These are phyloP conservation scores for Halcyon leucocephala DNA, from an alignment of 2,797 vertebrate genomes.

Conservation along the genomic window DNA sequence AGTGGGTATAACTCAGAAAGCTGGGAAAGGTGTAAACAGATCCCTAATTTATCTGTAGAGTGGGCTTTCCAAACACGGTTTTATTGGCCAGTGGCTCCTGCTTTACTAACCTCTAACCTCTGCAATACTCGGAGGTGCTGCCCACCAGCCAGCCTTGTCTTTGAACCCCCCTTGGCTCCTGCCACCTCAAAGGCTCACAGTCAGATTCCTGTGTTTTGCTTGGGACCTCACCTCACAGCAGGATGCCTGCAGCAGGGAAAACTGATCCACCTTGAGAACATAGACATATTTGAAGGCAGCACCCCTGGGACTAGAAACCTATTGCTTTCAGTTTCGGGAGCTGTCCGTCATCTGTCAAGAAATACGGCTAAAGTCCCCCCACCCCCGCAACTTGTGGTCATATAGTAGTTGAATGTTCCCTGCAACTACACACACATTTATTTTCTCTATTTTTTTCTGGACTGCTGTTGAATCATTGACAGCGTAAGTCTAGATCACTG, in stretches of 20 bases:
- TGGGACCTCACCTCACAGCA: constrained; percentile 79
- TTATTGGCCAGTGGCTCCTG: constrained; percentile 85
- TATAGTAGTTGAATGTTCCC: not conserved
- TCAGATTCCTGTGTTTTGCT: constrained; percentile 78
- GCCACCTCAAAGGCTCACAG: constrained; percentile 81
- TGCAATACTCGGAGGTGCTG: constrained; percentile 79
- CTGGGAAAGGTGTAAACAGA: constrained; percentile 83
- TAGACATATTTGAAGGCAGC: constrained; percentile 81
- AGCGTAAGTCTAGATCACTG: not conserved
- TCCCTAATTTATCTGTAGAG: constrained; percentile 81
- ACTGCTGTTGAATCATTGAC: not conserved
- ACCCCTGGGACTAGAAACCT: constrained; percentile 79
- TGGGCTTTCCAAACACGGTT: constrained; percentile 82
- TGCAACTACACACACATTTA: not conserved
- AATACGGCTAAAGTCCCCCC: constrained; percentile 33
- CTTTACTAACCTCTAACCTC: constrained; percentile 85
- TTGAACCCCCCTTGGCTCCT: constrained; percentile 84
- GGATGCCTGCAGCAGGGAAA: constrained; percentile 79
- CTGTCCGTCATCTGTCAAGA: constrained; percentile 82
- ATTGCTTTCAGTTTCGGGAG: constrained; percentile 81
- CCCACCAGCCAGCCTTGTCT: constrained; percentile 80
- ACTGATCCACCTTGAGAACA: constrained; percentile 81
- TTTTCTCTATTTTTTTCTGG: not conserved
- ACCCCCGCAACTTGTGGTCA: not conserved
- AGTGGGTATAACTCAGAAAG: constrained; percentile 67